Percentiles rank a stretch among this genome's conserved stretches.
phyloP scores from a whole-genome alignment of 2,113 vertebrate species.

The Trichomycterus rosablanca region DNA sequence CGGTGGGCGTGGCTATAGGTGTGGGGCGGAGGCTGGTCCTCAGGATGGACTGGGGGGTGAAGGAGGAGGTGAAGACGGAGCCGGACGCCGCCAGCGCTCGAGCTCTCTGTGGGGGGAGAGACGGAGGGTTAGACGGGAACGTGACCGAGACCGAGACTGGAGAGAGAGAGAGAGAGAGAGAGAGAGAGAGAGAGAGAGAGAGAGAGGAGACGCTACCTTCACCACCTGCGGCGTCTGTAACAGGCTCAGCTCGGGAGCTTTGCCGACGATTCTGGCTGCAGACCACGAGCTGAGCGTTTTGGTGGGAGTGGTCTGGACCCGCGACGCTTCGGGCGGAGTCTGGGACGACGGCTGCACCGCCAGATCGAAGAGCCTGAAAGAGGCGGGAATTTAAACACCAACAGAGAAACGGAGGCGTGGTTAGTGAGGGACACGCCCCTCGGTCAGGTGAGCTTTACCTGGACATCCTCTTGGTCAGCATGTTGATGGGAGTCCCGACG shows the following conservation, averaged over 20 bases:
- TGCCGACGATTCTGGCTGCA: constrained; percentile 55
- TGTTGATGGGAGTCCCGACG: constrained; percentile 80
- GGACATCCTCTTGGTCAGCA: constrained; percentile 71
- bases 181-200: not conserved
- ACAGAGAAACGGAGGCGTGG: no score
- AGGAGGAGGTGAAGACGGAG: constrained; percentile 75
- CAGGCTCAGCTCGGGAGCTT: constrained; percentile 77
- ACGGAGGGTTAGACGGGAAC: no score
- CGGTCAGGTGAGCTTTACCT: constrained; percentile 65
- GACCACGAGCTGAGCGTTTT: constrained; percentile 56
- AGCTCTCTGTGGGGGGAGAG: constrained; percentile 71
- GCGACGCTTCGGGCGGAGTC: constrained; percentile 41
- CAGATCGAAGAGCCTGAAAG: constrained; percentile 74
- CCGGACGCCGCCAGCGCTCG: constrained; percentile 77
- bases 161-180: not conserved
- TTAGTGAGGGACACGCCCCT: no score
- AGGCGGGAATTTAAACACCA: not conserved
- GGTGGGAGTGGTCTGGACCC: constrained; percentile 55
- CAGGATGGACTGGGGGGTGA: constrained; percentile 89
- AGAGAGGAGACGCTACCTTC: constrained; percentile 69
- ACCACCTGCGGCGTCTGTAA: constrained; percentile 87
- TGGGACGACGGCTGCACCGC: constrained; percentile 74
- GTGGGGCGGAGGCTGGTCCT: constrained; percentile 83
- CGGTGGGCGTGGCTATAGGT: constrained; percentile 80
- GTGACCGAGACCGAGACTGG: no score